These are phyloP conservation scores for Charanyca ferruginea DNA, from an alignment of 2,888 invertebrate genomes.

Conservation along the genomic window DNA sequence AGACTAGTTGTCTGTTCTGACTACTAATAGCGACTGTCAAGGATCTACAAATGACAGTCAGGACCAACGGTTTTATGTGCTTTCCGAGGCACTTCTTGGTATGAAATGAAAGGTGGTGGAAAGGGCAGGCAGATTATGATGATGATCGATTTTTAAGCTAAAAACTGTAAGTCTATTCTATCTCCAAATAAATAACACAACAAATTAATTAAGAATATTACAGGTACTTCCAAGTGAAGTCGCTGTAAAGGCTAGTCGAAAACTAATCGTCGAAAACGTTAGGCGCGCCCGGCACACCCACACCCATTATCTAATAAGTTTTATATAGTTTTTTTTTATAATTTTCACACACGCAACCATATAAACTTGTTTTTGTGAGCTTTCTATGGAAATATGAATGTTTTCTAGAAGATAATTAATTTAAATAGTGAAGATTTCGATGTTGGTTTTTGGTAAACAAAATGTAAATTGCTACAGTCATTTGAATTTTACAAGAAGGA, in stretches of 20 bases:
- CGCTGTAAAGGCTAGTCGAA: slow-evolving; percentile 52
- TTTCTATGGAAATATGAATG: slow-evolving; percentile 58
- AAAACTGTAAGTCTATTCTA: not conserved
- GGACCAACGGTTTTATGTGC: no score
- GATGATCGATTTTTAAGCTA: not conserved
- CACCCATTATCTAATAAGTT: slow-evolving; percentile 66
- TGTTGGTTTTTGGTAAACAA: slow-evolving; percentile 7
- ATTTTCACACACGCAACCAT: slow-evolving; percentile 66
- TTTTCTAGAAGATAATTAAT: slow-evolving; percentile 51
- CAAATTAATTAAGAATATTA: slow-evolving; percentile 47
- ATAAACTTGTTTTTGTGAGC: slow-evolving; percentile 56
- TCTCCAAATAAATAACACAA: slow-evolving; percentile 4
- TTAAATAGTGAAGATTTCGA: slow-evolving; percentile 14
- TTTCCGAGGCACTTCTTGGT: no score
- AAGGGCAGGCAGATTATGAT: no score
- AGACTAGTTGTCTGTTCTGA: no score
- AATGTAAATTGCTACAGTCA: not conserved
- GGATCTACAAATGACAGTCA: no score
- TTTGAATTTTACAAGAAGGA: not conserved
- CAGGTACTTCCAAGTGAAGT: slow-evolving; percentile 33
- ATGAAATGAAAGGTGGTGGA: no score
- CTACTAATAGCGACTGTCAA: no score
- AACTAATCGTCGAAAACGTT: slow-evolving; percentile 68
- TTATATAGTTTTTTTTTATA: slow-evolving; percentile 60
- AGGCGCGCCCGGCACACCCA: slow-evolving; percentile 72